Conservation (phyloP, 2,888 invertebrate species). For the Phlogophora meticulosa region DNA sequence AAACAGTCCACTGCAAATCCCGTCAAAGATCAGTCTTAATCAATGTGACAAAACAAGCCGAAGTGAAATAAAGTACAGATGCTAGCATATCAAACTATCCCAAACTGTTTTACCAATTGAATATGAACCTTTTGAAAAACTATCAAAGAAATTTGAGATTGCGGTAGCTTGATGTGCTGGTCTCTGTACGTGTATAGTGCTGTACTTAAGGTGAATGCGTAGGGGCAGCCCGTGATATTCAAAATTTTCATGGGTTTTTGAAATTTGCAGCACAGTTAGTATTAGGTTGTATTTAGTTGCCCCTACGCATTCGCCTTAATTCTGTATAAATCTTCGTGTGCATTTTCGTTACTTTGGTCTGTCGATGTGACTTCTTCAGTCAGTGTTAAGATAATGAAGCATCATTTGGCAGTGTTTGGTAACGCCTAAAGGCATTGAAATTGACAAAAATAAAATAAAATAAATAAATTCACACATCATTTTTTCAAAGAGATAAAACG, state of each 20-base stretch:
- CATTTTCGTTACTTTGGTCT: constrained; percentile 11
- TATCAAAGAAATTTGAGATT: too few relatives aligned
- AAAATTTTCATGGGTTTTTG: too few relatives aligned
- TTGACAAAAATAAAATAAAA: constrained; percentile 13
- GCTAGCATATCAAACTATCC: too few relatives aligned
- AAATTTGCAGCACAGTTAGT: too few relatives aligned
- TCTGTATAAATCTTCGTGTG: constrained; percentile 20
- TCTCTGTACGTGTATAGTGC: too few relatives aligned
- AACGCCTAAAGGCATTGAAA: constrained; percentile 37
- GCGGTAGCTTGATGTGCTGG: too few relatives aligned
- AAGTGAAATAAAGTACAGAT: constrained; percentile 1
- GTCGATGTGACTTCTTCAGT: constrained; percentile 44
- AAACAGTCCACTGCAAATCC: constrained; percentile 27
- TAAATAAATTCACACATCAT: constrained; percentile 52
- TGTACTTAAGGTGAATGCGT: too few relatives aligned
- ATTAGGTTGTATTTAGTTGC: too few relatives aligned
- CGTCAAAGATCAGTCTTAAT: constrained; percentile 50
- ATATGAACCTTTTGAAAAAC: too few relatives aligned
- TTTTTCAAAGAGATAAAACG: constrained; percentile 43
- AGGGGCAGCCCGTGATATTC: too few relatives aligned
- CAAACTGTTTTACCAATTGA: too few relatives aligned
- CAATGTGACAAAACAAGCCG: constrained; percentile 14
- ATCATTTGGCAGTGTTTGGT: constrained; percentile 73
- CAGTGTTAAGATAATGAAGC: constrained; percentile 58
- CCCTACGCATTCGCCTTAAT: too few relatives aligned